Evolutionary conservation across 2,113 vertebrate genomes (phyloP).

Genomic region (Panurus biarmicus): DNA sequence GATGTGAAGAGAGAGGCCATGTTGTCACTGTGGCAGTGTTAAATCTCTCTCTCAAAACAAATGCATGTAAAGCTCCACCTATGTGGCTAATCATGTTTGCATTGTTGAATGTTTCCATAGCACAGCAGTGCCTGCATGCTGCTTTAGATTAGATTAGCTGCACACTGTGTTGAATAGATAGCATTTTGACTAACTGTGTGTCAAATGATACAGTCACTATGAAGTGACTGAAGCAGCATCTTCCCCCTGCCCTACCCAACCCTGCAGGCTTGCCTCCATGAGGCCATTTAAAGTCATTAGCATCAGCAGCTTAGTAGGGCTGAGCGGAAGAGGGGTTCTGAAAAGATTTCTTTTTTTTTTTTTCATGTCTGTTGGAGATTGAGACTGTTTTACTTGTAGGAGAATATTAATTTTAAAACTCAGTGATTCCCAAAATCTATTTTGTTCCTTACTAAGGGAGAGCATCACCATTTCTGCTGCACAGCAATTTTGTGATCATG

Average conservation of each 20-base stretch:
- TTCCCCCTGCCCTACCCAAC: neutral
- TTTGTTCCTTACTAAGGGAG: neutral
- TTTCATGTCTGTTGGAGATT: neutral
- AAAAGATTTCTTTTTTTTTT: neutral
- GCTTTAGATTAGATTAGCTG: slow-evolving; percentile 66
- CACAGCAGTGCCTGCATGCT: slow-evolving; percentile 27
- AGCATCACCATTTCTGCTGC: accelerated
- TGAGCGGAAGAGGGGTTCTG: neutral
- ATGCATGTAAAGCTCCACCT: slow-evolving; percentile 46
- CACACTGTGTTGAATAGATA: slow-evolving; percentile 61
- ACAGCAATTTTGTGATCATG: neutral
- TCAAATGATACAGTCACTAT: slow-evolving; percentile 37
- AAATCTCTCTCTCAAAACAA: slow-evolving; percentile 42
- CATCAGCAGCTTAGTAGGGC: neutral
- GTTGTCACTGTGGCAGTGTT: neutral
- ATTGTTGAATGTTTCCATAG: slow-evolving; percentile 44
- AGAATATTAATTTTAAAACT: neutral
- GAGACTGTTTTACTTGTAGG: neutral
- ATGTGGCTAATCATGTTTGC: slow-evolving; percentile 58
- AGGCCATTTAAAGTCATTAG: slow-evolving; percentile 7
- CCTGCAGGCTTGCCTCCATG: neutral
- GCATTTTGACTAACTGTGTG: slow-evolving; percentile 36
- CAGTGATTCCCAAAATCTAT: neutral
- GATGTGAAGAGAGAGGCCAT: slow-evolving; percentile 24
- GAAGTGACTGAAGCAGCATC: neutral